Evolutionary conservation across 2,888 invertebrate species (phyloP), one percentile per base, ranked within the genome.

Genomic region (Drosophila mercatorum): DNA sequence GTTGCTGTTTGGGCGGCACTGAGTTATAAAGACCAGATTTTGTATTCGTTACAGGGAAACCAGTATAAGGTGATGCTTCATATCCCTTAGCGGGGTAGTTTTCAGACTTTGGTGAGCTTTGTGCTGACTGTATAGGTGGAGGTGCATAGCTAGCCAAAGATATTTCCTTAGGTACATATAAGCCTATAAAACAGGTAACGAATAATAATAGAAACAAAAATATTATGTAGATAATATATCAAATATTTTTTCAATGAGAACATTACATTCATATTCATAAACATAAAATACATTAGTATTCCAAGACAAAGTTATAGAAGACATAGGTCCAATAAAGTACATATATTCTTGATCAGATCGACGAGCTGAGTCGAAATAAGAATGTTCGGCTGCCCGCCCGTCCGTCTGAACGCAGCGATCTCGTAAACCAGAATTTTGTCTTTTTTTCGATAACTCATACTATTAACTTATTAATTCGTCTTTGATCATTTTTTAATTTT

Each of bases 101-200:
- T 8, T 26, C 55, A 8, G 28, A 10, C 2, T 62, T 51, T 22
- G 40, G 22, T 51, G 44, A 51, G 5, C 43, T 46, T 5, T 44
- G 43, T 7, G 47, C 1, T 4, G 46, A 31, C 7, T 51, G 43
- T 7, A 67, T 70, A 57, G 91, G 88, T 41, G 92, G 93, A 58
- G 92, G 92, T 11, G 89, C 91, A 75, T 93, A 93, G 40, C 93
- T 92, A 44, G 91, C 86, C 67, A 93, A 67, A 3, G 92, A 92
- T 40, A 93, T 93, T 69, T 92, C 92, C 57, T 92, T 91, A 5
- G 93, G 93, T 57, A 92, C 88, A 78, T 92, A 93, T n/a, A 93
- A 76, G 14, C 91, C 93, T 93, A 43, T 2, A 17, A 12, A 0
- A 28, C 10, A 40, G 28, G 6, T 11, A 4, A 22, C 22, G 22